These are phyloP conservation scores for Plebejus melissa DNA, from an alignment of 2,888 invertebrate species.

Conservation along the genomic window DNA sequence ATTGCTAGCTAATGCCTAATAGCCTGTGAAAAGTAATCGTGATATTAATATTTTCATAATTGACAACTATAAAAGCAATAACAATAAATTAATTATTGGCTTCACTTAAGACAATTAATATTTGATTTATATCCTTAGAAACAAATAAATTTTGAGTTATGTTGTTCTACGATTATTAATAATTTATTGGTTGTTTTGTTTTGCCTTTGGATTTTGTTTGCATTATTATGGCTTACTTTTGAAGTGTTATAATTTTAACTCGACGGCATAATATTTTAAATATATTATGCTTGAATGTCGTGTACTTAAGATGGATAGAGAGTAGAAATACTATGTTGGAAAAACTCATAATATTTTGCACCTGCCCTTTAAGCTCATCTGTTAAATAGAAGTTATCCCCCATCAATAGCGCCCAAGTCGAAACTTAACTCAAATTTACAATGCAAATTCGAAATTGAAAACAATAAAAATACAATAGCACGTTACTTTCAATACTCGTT, in stretches of 20 bases:
- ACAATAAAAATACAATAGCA: constrained; percentile 25
- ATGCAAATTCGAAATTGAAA: constrained; percentile 25
- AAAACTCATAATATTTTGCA: not conserved
- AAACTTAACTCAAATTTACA: not conserved
- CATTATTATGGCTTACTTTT: not conserved
- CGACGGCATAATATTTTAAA: not conserved
- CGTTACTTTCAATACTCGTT: constrained; percentile 29
- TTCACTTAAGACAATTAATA: constrained; percentile 10
- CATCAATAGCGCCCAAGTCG: not conserved
- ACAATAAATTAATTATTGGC: constrained; percentile 9
- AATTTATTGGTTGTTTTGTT: not conserved
- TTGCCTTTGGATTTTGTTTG: not conserved
- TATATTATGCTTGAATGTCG: not conserved
- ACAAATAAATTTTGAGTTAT: constrained; percentile 1
- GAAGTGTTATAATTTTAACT: not conserved
- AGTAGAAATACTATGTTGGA: not conserved
- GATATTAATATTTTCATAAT: constrained; percentile 11
- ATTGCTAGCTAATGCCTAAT: constrained; percentile 25
- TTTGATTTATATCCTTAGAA: not conserved
- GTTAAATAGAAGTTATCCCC: not conserved
- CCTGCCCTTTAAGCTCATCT: not conserved
- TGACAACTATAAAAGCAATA: constrained; percentile 8
- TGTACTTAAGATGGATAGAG: not conserved
- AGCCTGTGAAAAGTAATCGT: constrained; percentile 15
- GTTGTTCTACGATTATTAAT: not conserved